Percentiles rank a stretch among this genome's conserved stretches.
Conservation (phyloP, 2,888 invertebrate species). For the Brachypalpus laphriformis region DNA sequence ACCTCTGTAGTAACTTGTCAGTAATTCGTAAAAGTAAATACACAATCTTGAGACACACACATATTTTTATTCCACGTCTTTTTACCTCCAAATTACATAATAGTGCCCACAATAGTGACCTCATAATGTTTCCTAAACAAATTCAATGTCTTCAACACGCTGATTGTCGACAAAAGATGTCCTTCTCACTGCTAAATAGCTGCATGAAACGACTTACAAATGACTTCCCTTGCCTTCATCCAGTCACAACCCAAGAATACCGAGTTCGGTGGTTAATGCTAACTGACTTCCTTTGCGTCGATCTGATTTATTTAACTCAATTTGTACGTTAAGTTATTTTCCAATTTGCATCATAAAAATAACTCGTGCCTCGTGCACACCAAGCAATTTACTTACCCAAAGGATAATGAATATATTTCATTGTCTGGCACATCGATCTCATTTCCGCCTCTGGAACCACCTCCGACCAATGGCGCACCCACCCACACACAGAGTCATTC, state of each 20-base stretch:
- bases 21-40: too few relatives aligned
- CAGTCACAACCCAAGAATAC: background rate
- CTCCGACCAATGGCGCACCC: background rate
- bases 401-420: conserved; percentile 70
- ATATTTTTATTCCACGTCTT: too few relatives aligned
- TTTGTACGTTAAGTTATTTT: conserved; percentile 69
- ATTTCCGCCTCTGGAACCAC: conserved; percentile 48
- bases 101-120: background rate
- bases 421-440: conserved; percentile 72
- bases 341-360: conserved; percentile 68
- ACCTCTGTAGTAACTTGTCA: too few relatives aligned
- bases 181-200: background rate
- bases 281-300: conserved; percentile 7
- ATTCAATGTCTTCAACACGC: background rate
- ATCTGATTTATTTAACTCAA: conserved; percentile 56
- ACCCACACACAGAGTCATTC: background rate
- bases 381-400: conserved; percentile 64
- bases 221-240: background rate
- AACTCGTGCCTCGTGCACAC: conserved; percentile 40
- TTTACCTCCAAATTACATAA: too few relatives aligned
- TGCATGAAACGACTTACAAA: conserved; percentile 4
- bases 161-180: background rate
- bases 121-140: background rate
- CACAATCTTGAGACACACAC: too few relatives aligned
- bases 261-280: background rate